Conservation (phyloP, 2,113 vertebrate species). For the Gymnocephalus cernua region DNA sequence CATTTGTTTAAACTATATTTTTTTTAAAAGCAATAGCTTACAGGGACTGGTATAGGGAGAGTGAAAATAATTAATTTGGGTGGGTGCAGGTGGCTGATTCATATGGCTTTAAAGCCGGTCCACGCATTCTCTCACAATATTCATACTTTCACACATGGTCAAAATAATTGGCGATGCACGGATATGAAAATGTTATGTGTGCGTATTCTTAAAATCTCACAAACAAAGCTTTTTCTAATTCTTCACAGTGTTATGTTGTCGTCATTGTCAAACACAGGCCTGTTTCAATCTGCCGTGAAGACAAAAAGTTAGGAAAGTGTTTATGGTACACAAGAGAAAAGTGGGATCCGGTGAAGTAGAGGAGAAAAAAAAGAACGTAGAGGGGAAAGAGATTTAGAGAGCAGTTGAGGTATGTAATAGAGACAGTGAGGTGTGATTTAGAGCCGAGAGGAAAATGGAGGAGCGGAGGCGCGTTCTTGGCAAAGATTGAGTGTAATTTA, state of each 20-base stretch:
- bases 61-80: too few relatives aligned
- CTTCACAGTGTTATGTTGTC: not conserved
- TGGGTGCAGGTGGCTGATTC: too few relatives aligned
- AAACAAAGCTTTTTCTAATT: not conserved
- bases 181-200: too few relatives aligned
- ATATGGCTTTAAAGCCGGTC: too few relatives aligned
- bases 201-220: too few relatives aligned
- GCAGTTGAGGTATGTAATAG: conserved; percentile 52
- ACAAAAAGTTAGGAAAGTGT: conserved; percentile 26
- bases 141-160: too few relatives aligned
- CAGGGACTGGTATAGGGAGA: too few relatives aligned
- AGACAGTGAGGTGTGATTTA: conserved; percentile 74
- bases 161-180: too few relatives aligned
- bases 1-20: too few relatives aligned
- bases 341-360: conserved; percentile 14
- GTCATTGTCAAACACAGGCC: not conserved
- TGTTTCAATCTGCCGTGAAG: not conserved
- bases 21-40: too few relatives aligned
- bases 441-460: conserved; percentile 39
- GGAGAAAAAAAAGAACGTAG: conserved; percentile 38
- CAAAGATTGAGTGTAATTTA: conserved; percentile 76
- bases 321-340: conserved; percentile 35
- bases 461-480: conserved; percentile 55
- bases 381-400: conserved; percentile 63
- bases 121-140: too few relatives aligned